A percentile compares a stretch with the other conserved stretches of the same genome.
These are phyloP conservation scores for Mystacides longicornis DNA, from an alignment of 2,888 invertebrate species.

Conservation along the genomic window DNA sequence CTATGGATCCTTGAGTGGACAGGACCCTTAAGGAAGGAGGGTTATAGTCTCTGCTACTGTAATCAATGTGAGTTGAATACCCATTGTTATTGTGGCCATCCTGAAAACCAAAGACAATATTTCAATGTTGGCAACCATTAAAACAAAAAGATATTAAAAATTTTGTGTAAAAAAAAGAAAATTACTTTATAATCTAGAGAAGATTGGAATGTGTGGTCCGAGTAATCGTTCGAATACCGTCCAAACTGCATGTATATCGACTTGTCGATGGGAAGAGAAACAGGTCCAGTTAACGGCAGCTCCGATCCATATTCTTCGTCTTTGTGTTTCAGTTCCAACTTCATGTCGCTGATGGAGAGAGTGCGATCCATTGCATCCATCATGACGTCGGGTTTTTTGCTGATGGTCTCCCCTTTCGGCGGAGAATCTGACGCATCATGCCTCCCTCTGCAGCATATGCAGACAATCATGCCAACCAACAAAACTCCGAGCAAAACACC, in stretches of 20 bases:
- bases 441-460: not conserved
- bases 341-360: conserved; percentile 87
- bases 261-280: conserved; percentile 63
- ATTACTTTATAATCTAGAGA: conserved; percentile 53
- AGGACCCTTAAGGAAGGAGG: conserved; percentile 62
- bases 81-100: conserved; percentile 78
- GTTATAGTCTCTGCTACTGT: conserved; percentile 80
- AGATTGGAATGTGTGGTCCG: conserved; percentile 71
- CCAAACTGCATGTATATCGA: conserved; percentile 37
- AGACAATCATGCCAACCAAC: not conserved
- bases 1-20: conserved; percentile 38
- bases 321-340: conserved; percentile 77
- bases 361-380: conserved; percentile 58
- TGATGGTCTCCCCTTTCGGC: not conserved
- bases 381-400: conserved; percentile 53
- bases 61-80: conserved; percentile 84
- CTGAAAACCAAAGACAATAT: conserved; percentile 35
- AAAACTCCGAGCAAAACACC: not conserved
- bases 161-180: too few relatives aligned
- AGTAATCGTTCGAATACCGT: conserved; percentile 68
- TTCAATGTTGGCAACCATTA: not conserved
- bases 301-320: conserved; percentile 53
- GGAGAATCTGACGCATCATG: conserved; percentile 32
- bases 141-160: not conserved
- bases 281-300: conserved; percentile 71